Percentiles rank a stretch among this genome's conserved stretches.
phyloP scores from a whole-genome alignment of 2,797 vertebrate genomes.

The Austrolebias charrua region DNA sequence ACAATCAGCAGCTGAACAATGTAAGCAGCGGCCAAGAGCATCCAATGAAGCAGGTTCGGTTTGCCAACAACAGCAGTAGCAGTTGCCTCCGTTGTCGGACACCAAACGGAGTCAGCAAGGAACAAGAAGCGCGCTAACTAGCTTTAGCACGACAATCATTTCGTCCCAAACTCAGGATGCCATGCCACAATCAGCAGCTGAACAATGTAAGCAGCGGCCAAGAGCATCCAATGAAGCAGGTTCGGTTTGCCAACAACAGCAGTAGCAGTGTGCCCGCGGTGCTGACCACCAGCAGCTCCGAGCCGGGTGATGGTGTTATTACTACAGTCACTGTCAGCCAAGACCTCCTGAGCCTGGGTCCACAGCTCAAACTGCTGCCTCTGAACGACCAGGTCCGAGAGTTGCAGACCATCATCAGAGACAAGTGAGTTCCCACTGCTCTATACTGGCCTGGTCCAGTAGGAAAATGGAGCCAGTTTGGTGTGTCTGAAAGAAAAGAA shows the following conservation, averaged over 20 bases:
- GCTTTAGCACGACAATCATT: conserved; percentile 4
- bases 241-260: conserved; percentile 67
- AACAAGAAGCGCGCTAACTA: conserved; percentile 14
- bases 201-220: conserved; percentile 68
- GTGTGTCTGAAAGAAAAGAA: too few relatives aligned
- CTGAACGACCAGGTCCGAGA: conserved; percentile 94
- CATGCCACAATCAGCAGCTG: conserved; percentile 82
- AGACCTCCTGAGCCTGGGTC: conserved; percentile 70
- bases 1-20: conserved; percentile 78
- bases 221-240: conserved; percentile 74
- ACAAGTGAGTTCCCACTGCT: conserved; percentile 82
- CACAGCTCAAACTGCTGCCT: conserved; percentile 88
- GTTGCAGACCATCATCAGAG: conserved; percentile 92
- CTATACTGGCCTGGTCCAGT: not conserved
- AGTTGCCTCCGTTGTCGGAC: conserved; percentile 37
- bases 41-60: conserved; percentile 73
- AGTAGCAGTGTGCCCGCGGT: conserved; percentile 43
- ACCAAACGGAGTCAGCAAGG: conserved; percentile 9
- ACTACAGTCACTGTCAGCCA: conserved; percentile 35
- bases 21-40: conserved; percentile 71
- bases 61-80: conserved; percentile 58
- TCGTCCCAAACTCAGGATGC: conserved; percentile 71
- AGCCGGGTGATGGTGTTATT: conserved; percentile 36
- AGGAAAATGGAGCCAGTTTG: too few relatives aligned
- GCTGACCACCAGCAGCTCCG: conserved; percentile 35